These are phyloP conservation scores for Phyllostomus hastatus DNA, from an alignment of 2,113 vertebrate genomes.

Conservation along the genomic window DNA sequence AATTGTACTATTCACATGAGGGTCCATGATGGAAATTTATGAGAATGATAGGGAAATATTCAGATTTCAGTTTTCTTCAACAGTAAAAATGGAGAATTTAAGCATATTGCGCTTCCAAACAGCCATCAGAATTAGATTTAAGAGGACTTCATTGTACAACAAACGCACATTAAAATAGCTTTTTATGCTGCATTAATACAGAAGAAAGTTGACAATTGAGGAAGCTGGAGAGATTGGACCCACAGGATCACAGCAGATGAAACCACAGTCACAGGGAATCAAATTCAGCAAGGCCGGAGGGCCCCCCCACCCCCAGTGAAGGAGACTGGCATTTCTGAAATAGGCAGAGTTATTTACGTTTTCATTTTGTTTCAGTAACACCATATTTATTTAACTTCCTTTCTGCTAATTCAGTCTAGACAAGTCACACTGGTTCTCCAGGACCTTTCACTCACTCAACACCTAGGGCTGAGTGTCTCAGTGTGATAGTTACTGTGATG, in stretches of 20 bases:
- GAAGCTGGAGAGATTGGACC: neutral
- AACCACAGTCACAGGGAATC: neutral
- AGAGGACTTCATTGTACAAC: slow-evolving; percentile 55
- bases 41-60: slow-evolving; percentile 72
- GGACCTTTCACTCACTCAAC: neutral
- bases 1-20: slow-evolving; percentile 67
- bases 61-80: slow-evolving; percentile 68
- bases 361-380: slow-evolving; percentile 24
- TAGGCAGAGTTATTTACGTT: neutral
- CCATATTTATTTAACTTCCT: neutral
- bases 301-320: neutral
- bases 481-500: neutral
- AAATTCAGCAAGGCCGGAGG: neutral
- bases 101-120: slow-evolving; percentile 45
- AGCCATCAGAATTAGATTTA: slow-evolving; percentile 55
- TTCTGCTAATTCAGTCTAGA: neutral
- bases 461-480: neutral
- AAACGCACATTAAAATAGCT: slow-evolving; percentile 66
- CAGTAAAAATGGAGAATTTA: slow-evolving; percentile 40
- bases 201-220: slow-evolving; percentile 38
- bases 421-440: neutral
- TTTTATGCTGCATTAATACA: slow-evolving; percentile 55
- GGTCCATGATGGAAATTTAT: slow-evolving; percentile 73
- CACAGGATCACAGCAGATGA: neutral
- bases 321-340: neutral